These are phyloP conservation scores for Oscheius sp. DNA, from an alignment of 1,140 invertebrate species.

Conservation along the genomic window DNA sequence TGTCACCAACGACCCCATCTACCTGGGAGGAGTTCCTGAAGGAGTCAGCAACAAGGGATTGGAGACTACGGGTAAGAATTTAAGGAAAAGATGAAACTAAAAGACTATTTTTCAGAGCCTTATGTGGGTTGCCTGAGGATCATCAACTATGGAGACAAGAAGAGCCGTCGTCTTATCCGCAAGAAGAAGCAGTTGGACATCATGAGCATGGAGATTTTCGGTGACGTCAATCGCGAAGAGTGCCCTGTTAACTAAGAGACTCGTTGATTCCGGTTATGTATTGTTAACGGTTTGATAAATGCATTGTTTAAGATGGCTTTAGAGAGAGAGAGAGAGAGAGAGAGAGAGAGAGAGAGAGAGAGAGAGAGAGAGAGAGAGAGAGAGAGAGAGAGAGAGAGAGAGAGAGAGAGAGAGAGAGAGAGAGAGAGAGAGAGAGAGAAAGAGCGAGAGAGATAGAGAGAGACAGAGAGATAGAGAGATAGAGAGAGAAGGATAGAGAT, in stretches of 20 bases:
- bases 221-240: conserved; percentile 29
- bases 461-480: no score
- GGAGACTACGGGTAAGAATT: conserved; percentile 6
- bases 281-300: no score
- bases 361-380: no score
- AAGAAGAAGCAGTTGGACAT: conserved; percentile 34
- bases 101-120: conserved; percentile 2
- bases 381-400: no score
- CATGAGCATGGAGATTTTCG: conserved; percentile 23
- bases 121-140: conserved; percentile 39
- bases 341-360: no score
- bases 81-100: not conserved
- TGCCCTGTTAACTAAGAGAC: conserved; percentile 39
- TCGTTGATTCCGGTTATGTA: no score
- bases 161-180: conserved; percentile 20
- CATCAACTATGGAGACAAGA: conserved; percentile 37
- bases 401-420: no score
- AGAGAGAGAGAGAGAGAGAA: no score
- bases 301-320: no score
- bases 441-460: no score
- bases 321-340: no score
- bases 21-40: conserved; percentile 79
- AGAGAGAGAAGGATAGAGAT: no score
- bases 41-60: conserved; percentile 49
- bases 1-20: conserved; percentile 79